Evolutionary conservation across 2,888 invertebrate genomes (phyloP), one percentile per base, ranked within the genome.

Genomic region (Caenorhabditis wallacei): DNA sequence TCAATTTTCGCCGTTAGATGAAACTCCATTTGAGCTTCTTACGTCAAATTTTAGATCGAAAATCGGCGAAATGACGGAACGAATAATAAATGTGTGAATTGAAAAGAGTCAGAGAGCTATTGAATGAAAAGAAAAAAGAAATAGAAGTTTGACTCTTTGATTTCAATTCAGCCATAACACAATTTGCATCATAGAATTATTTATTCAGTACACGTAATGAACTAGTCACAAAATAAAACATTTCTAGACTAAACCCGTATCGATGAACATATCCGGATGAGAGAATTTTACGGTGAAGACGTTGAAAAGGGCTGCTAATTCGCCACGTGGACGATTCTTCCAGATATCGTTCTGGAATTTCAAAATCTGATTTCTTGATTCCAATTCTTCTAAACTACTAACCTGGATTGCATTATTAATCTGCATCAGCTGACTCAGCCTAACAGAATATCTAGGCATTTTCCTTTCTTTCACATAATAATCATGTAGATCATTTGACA

Each of bases 351-450:
- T 79, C 84, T 84, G 72, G 18, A 85, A 71, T 1, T 2, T 2
- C n/a, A 46, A 7, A 7, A 8, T 46, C 43, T 22, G 13, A 63
- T n/a, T 20, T 24, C 2, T 1, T 4, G 24, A 11, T 43, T 3
- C 0, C 35, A 26, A n/a, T 43, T 35, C 5, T 16, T 16, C 10
- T 7, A 35, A 35, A 35, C 10, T 35, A 30, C 56, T 37, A 24
- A 85, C 86, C 80, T 85, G 85, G 11, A 87, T 80, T 3, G 68
- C 80, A 40, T 84, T 76, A 37, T 82, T 80, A 35, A 87, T 76
- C 22, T 69, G 69, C 83, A 85, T 70, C 56, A 87, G 20, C 66
- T 80, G 72, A n/a, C 70, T 69, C 24, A 87, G 56, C 43, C 87
- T 59, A 11, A 64, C 74, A 1, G 83, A 81, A 74, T 87, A 87